Evolutionary conservation across 2,888 invertebrate species (phyloP).

Genomic region (Pachycephus smyrnensis): DNA sequence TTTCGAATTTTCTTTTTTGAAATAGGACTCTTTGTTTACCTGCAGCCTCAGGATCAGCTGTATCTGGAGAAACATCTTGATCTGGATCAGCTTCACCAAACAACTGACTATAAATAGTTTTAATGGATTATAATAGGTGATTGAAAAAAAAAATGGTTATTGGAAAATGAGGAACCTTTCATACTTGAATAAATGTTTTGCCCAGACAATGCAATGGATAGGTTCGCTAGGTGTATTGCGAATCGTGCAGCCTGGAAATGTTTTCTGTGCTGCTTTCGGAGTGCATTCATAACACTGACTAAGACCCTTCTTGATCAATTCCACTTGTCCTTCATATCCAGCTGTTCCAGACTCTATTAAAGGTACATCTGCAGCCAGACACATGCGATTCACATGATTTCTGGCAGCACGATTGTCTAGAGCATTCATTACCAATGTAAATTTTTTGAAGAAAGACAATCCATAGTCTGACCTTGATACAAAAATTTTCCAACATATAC

Average conservation of each 20-base stretch:
- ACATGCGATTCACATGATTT: slow-evolving; percentile 99
- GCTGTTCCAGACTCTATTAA: slow-evolving; percentile 97
- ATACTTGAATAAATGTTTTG: slow-evolving; percentile 98
- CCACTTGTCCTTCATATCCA: slow-evolving; percentile 97
- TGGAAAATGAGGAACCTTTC: slow-evolving; percentile 48
- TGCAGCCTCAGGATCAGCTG: slow-evolving; percentile 92
- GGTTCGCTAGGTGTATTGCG: slow-evolving; percentile 99
- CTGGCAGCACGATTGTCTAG: slow-evolving; percentile 96
- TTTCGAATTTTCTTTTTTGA: background rate
- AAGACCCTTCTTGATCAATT: slow-evolving; percentile 84
- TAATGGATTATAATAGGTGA: slow-evolving; percentile 21
- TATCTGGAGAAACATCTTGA: slow-evolving; percentile 97
- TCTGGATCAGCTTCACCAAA: slow-evolving; percentile 98
- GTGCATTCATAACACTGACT: slow-evolving; percentile 98
- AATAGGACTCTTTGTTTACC: slow-evolving; percentile 65
- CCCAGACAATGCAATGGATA: slow-evolving; percentile 99
- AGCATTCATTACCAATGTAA: slow-evolving; percentile 94
- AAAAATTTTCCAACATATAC: slow-evolving; percentile 17
- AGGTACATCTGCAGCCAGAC: slow-evolving; percentile 93
- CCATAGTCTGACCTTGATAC: slow-evolving; percentile 86
- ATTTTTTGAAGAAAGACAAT: slow-evolving; percentile 90
- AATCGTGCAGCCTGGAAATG: slow-evolving; percentile 98
- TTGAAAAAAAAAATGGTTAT: slow-evolving; percentile 15
- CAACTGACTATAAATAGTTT: slow-evolving; percentile 78
- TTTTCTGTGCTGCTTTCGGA: slow-evolving; percentile 90